phyloP scores from a whole-genome alignment of 1,140 invertebrate genomes.

The Chionoecetes opilio region DNA sequence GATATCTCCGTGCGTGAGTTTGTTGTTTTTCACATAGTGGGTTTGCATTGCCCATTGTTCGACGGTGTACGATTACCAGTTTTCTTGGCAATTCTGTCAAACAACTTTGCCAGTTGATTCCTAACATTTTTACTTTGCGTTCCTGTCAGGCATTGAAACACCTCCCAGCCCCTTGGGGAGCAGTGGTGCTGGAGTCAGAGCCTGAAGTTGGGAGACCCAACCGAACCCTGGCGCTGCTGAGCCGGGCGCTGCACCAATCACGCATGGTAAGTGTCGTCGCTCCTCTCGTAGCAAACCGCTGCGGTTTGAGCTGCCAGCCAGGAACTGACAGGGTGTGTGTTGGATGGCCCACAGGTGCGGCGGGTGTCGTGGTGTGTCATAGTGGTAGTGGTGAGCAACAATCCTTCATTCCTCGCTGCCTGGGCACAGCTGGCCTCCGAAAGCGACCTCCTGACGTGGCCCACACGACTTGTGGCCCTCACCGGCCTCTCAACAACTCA shows the following conservation, averaged over 20 bases:
- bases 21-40: too few species aligned
- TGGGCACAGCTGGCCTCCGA: background rate
- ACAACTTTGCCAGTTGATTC: too few species aligned
- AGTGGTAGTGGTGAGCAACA: slow-evolving; percentile 38
- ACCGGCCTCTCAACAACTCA: background rate
- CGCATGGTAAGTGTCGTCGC: background rate
- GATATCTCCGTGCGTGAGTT: too few species aligned
- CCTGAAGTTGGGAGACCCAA: background rate
- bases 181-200: background rate
- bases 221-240: background rate
- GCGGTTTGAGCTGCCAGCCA: too few species aligned
- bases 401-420: background rate
- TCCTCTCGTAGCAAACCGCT: too few species aligned
- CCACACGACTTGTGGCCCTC: background rate
- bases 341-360: background rate
- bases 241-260: background rate
- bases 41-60: too few species aligned
- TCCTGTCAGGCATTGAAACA: background rate
- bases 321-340: too few species aligned
- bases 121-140: background rate
- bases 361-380: slow-evolving; percentile 8
- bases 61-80: too few species aligned
- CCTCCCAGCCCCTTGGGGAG: background rate
- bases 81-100: too few species aligned
- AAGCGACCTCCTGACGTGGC: background rate